Percentiles rank a stretch among this genome's conserved stretches.
These are phyloP conservation scores for Gari tellinella DNA, from an alignment of 2,888 invertebrate species.

Conservation along the genomic window DNA sequence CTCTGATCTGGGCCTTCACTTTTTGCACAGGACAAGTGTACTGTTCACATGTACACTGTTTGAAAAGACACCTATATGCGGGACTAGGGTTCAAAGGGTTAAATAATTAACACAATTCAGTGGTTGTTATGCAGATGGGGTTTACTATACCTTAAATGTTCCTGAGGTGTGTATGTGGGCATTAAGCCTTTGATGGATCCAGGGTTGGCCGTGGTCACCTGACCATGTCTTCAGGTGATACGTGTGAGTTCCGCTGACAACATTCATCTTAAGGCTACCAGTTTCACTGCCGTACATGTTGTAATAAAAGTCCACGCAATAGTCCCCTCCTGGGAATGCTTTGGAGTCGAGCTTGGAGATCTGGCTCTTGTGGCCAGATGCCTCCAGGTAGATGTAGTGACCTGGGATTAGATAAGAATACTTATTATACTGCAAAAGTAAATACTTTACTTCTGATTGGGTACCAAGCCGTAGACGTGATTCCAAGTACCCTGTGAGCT, in stretches of 20 bases:
- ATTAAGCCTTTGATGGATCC: slow-evolving; percentile 56
- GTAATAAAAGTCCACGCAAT: slow-evolving; percentile 74
- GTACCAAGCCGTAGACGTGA: no score
- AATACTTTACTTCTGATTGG: no score
- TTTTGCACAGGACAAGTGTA: no score
- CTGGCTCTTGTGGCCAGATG: slow-evolving; percentile 62
- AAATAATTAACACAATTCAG: no score
- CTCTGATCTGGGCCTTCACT: no score
- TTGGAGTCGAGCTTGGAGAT: slow-evolving; percentile 62
- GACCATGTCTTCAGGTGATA: slow-evolving; percentile 43
- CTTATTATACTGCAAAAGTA: no score
- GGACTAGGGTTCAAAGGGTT: no score
- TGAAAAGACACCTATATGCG: no score
- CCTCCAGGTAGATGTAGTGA: slow-evolving; percentile 74
- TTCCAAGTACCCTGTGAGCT: no score
- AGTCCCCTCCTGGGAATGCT: slow-evolving; percentile 62
- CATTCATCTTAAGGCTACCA: slow-evolving; percentile 63
- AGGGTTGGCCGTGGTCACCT: slow-evolving; percentile 65
- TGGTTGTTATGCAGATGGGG: no score
- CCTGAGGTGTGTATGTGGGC: slow-evolving; percentile 51
- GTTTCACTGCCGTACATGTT: slow-evolving; percentile 73
- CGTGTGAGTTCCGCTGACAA: slow-evolving; percentile 38
- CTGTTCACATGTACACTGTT: no score
- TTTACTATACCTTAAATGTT: slow-evolving; percentile 53
- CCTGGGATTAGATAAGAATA: slow-evolving; percentile 50